Evolutionary conservation across 2,797 vertebrate genomes (phyloP), one percentile per base, ranked within the genome.

Genomic region (Scleropages formosus): DNA sequence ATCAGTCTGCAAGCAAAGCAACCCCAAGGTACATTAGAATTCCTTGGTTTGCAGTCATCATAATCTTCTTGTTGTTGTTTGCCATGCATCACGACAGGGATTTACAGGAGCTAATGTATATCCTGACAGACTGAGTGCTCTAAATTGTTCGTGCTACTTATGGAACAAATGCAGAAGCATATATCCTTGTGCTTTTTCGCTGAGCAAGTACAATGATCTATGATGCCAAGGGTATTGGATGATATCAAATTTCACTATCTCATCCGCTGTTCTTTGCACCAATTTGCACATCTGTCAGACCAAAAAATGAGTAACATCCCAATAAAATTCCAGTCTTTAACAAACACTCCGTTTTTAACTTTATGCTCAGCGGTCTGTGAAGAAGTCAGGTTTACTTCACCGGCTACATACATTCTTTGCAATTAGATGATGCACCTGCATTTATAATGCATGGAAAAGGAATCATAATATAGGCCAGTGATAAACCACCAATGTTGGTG

Each of bases 51-150:
- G 27, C 70, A 72, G 70, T 20, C 26, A 59, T 56, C 27, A 26
- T 26, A 39, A 60, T 46, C 53, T 61, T 46, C 16, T 16, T 72
- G 70, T 44, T 56, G 62, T 6, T 22, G 56, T 72, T 61, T 61
- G 59, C 20, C 26, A n/a, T 44, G 27, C n/a, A 44, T 60, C 6
- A 13, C 46, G 70, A 72, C 44, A 18, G 53, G 58, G 70, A 60
- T 72, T 72, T 72, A 22, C 27, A 31, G 15, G 11, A 46, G 70
- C 56, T 22, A 61, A n/a, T 61, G 20, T n/a, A 22, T 60, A 39
- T 72, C 70, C 44, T 72, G 16, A 44, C 70, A 61, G 56, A 59
- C 70, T 72, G 70, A 60, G n/a, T 60, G 70, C 27, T 72, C 31
- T 26, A 60, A 59, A 72, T 72, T 58, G 70, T 13, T 60, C 53